Percentiles rank a stretch among this genome's conserved stretches.
phyloP scores from a whole-genome alignment of 2,113 vertebrate species.

The Pteropus alecto region DNA sequence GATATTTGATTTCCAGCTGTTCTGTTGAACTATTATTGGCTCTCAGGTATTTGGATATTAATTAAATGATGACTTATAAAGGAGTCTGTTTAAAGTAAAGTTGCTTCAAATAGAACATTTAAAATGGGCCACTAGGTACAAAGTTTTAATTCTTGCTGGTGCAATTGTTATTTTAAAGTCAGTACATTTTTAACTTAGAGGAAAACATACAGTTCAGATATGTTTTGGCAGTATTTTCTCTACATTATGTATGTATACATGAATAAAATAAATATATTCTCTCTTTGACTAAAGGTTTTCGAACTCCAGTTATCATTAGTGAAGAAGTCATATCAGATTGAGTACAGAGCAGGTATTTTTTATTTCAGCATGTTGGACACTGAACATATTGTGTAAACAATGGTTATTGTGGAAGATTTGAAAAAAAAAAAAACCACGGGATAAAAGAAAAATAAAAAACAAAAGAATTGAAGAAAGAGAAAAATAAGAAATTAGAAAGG shows the following conservation, averaged over 20 bases:
- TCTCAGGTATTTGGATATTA: constrained; percentile 58
- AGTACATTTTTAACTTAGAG: constrained; percentile 9
- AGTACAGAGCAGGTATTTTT: background rate
- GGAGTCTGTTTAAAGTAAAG: background rate
- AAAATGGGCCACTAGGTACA: background rate
- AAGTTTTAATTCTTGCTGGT: background rate
- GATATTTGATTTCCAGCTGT: constrained; percentile 64
- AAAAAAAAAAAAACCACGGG: background rate
- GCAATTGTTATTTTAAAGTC: background rate
- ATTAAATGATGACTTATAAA: constrained; percentile 54
- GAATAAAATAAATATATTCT: background rate
- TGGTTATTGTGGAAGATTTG: background rate
- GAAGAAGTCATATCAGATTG: background rate
- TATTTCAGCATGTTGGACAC: background rate
- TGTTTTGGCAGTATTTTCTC: background rate
- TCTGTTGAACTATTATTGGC: constrained; percentile 50
- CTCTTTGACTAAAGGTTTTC: background rate
- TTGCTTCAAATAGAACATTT: background rate
- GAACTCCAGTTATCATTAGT: background rate
- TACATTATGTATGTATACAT: background rate
- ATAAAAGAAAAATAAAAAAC: background rate
- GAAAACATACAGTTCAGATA: background rate
- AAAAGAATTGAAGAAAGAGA: background rate
- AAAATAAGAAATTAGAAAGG: background rate
- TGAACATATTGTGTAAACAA: background rate